These are phyloP conservation scores for Dunckerocampus dactyliophorus DNA, from an alignment of 2,113 vertebrate species.

Conservation along the genomic window DNA sequence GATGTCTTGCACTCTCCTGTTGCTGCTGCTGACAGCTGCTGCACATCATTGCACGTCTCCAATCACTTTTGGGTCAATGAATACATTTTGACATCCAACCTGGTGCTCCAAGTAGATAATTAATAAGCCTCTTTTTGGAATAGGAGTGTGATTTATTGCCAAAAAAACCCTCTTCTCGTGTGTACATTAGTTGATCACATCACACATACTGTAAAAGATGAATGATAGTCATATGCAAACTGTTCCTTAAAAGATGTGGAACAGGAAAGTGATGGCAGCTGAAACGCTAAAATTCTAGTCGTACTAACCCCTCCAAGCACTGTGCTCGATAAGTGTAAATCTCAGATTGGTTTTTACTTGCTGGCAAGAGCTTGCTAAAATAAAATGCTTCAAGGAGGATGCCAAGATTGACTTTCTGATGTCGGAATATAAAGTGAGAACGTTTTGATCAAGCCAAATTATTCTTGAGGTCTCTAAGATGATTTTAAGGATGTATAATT, in stretches of 20 bases:
- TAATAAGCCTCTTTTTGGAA: background rate
- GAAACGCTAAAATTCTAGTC: background rate
- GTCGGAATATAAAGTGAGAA: background rate
- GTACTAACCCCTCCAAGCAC: background rate
- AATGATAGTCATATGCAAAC: background rate
- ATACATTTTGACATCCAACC: background rate
- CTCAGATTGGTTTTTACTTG: background rate
- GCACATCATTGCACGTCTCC: too few relatives aligned
- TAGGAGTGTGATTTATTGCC: too few relatives aligned
- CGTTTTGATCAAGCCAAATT: background rate
- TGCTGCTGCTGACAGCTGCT: constrained; percentile 5
- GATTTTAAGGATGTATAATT: too few relatives aligned
- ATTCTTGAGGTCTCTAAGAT: background rate
- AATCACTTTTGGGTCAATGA: background rate
- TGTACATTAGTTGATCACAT: too few relatives aligned
- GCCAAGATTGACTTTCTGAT: background rate
- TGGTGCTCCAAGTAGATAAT: background rate
- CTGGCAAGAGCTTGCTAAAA: background rate
- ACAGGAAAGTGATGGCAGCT: background rate
- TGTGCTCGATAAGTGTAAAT: background rate
- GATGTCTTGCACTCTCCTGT: background rate
- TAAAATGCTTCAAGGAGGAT: background rate
- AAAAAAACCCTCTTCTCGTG: too few relatives aligned
- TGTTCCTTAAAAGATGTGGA: background rate
- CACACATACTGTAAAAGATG: too few relatives aligned